A percentile compares a stretch with the other conserved stretches of the same genome.
These are phyloP conservation scores for Frankliniella fusca DNA, from an alignment of 2,888 invertebrate species.

Conservation along the genomic window DNA sequence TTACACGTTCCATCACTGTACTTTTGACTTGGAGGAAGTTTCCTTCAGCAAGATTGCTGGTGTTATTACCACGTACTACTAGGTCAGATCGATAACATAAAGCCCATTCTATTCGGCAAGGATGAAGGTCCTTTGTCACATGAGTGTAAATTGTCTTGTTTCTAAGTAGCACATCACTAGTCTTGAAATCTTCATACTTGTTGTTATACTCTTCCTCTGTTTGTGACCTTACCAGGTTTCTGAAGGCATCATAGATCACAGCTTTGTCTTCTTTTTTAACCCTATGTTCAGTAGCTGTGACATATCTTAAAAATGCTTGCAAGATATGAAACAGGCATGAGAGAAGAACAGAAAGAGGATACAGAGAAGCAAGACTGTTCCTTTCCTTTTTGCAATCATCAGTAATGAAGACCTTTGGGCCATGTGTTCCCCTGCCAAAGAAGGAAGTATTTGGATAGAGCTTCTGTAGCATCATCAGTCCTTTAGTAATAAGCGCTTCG, in stretches of 20 bases:
- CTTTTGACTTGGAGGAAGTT: neutral
- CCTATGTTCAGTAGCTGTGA: neutral
- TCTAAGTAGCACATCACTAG: neutral
- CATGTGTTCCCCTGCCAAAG: neutral
- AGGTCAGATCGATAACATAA: neutral
- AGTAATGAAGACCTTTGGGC: neutral
- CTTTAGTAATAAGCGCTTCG: neutral
- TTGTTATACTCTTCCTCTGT: neutral
- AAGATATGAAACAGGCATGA: neutral
- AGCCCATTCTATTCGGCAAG: neutral
- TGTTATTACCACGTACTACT: neutral
- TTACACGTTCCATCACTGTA: neutral
- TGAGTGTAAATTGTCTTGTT: neutral
- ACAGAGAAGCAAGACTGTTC: neutral
- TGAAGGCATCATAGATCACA: slow-evolving; percentile 2
- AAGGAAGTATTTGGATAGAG: neutral
- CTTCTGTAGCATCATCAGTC: neutral
- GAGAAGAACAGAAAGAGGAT: neutral
- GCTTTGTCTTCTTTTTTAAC: neutral
- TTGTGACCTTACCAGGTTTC: neutral
- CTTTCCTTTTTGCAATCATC: neutral
- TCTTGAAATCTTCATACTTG: neutral
- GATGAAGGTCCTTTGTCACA: neutral
- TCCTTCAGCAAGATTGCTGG: neutral
- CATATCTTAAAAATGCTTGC: neutral